Base-by-base conservation (phyloP, 37 sponge, comb jelly and placozoan species). In the Ianthella basta region DNA sequence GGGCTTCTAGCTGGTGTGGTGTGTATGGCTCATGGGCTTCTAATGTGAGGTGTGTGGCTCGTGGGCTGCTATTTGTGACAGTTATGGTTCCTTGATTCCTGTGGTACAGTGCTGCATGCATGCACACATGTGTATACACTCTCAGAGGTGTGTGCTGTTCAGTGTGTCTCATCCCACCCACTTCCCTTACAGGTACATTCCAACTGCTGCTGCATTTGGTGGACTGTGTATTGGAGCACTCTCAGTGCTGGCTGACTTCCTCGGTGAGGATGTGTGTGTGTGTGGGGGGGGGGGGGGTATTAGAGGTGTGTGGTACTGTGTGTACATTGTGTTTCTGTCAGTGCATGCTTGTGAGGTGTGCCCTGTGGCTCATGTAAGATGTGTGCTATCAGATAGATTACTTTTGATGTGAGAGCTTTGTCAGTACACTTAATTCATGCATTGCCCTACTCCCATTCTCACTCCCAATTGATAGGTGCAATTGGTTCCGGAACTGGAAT, bases 151-250 rank as follows among this genome's bases (percentile, higher is more conserved):
- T n/a, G n/a, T n/a, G n/a, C 68, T 66, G 68, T 27, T 66, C 68
- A 19, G 23, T 24, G 27, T 24, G 25, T 25, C 15, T n/a, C 15
- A 66, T 16, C 19, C 29, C 13, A 18, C 29, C 25, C 64, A 74
- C 72, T 21, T 6, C 36, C 20, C 25, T 23, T 23, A 36, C 54
- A 75, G 94, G 57, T 96, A 98, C 87, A 98, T 98, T 37, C 96
- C 99, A 32, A 98, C 96, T 35, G 99, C 99, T 74, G 99, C 99
- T 82, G 96, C 99, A 4, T 98, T 98, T 84, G 99, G 99, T 64
- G 99, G 99, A 0, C 90, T 98, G 23, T 98, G 99, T 59, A 95
- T 95, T 80, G 99, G 99, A 30, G 99, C 96, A 80, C 90, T 98
- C 53, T 98, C 96, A 27, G 96, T 98, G 3, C 79, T 97, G 73